Evolutionary conservation across 2,888 invertebrate species (phyloP).

Genomic region (Pristionchus entomophagus): DNA sequence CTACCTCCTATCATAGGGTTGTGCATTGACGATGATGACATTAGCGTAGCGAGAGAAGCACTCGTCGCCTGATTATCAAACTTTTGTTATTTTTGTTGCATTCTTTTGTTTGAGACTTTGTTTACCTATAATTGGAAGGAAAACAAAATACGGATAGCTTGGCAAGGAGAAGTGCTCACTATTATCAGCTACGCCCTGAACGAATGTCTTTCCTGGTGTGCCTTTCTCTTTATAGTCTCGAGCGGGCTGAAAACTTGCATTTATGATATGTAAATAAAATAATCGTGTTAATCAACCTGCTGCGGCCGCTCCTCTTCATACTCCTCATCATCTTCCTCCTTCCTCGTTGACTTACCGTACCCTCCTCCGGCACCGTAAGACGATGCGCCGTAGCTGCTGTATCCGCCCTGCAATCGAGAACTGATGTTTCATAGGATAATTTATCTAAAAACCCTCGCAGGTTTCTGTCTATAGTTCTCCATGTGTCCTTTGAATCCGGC

Average conservation of each 20-base stretch:
- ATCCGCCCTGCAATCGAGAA: not conserved
- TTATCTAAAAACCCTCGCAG: not conserved
- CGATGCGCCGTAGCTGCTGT: constrained; percentile 10
- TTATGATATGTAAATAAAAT: not conserved
- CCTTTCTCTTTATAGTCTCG: not conserved
- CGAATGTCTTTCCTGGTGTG: not conserved
- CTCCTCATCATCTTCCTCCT: constrained; percentile 15
- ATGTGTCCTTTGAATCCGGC: not conserved
- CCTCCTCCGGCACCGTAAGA: constrained; percentile 7
- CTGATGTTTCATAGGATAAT: not conserved
- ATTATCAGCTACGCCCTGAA: constrained; percentile 21
- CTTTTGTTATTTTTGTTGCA: not conserved
- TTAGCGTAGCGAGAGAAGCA: constrained; percentile 75
- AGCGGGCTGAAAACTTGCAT: not conserved
- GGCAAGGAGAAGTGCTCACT: not conserved
- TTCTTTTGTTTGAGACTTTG: no score
- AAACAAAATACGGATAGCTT: not conserved
- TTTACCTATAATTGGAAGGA: not conserved
- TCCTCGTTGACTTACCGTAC: not conserved
- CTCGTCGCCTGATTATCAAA: constrained; percentile 68
- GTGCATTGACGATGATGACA: constrained; percentile 74
- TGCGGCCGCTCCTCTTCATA: constrained; percentile 12
- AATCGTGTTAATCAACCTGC: not conserved
- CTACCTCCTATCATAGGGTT: constrained; percentile 74
- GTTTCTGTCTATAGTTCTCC: not conserved